Percentiles rank a stretch among this genome's conserved stretches.
These are phyloP conservation scores for Ceratitis capitata DNA, from an alignment of 1,140 invertebrate species.

Conservation along the genomic window DNA sequence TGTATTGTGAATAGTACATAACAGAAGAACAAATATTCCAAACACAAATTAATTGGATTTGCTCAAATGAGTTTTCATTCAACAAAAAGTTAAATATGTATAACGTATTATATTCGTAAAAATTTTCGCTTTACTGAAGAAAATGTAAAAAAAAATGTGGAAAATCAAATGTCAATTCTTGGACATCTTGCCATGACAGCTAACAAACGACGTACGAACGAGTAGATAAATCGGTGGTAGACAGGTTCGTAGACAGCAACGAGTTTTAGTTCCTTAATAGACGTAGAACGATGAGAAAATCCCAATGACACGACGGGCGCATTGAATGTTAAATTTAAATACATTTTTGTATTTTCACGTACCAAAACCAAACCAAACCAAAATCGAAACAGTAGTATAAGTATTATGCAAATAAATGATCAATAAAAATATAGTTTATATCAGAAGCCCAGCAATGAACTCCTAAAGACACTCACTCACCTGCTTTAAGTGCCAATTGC, in stretches of 20 bases:
- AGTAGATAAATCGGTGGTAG: not conserved
- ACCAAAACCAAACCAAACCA: not conserved
- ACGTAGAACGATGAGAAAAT: not conserved
- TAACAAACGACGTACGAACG: slow-evolving; percentile 7
- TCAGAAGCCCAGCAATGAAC: not conserved
- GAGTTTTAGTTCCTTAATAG: not conserved
- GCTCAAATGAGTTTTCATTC: no score
- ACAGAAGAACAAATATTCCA: no score
- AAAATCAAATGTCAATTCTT: not conserved
- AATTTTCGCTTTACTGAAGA: no score
- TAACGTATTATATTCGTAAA: no score
- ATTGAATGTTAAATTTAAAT: not conserved
- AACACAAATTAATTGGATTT: no score
- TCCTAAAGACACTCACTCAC: not conserved
- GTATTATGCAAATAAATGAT: no score
- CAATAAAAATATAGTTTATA: no score
- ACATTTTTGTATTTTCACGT: not conserved
- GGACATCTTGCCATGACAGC: not conserved
- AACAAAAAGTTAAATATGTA: no score
- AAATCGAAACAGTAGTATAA: not conserved
- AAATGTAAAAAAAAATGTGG: not conserved
- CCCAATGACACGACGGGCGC: not conserved
- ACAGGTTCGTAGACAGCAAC: not conserved
- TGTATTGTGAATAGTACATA: no score
- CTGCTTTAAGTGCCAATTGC: not conserved